Conservation (phyloP, 2,113 vertebrate species). For the Myotis brandtii region DNA sequence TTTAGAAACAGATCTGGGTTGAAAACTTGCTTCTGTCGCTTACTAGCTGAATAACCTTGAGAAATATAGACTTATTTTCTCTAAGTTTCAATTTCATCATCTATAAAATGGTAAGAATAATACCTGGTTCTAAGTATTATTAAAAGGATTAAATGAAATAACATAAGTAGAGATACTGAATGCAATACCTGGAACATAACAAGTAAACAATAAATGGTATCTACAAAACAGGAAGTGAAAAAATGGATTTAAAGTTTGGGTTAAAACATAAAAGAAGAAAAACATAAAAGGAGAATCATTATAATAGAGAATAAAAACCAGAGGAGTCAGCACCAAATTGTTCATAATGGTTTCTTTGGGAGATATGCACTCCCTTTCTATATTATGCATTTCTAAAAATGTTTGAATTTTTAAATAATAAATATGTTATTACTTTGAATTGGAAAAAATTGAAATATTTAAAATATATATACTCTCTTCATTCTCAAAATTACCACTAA, state of each 20-base stretch:
- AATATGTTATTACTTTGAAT: neutral
- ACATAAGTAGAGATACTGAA: neutral
- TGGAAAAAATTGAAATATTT: neutral
- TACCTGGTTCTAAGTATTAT: neutral
- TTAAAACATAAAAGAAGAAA: neutral
- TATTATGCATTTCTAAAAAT: conserved; percentile 13
- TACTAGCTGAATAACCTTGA: conserved; percentile 16
- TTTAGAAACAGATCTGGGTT: neutral
- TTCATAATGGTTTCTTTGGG: neutral
- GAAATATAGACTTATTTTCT: neutral
- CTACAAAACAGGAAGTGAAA: neutral
- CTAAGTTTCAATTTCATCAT: conserved; percentile 13
- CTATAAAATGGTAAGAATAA: conserved; percentile 1
- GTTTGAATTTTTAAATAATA: neutral
- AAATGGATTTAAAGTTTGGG: neutral
- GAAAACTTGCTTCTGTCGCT: neutral
- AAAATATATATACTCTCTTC: neutral
- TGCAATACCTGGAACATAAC: neutral
- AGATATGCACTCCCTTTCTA: neutral
- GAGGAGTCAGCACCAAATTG: neutral
- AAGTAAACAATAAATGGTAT: neutral
- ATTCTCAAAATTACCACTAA: neutral
- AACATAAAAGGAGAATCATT: neutral
- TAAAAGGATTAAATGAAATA: neutral
- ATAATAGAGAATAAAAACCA: neutral